phyloP scores from a whole-genome alignment of 2,113 vertebrate genomes.

The Tenebrosternarchus preto region DNA sequence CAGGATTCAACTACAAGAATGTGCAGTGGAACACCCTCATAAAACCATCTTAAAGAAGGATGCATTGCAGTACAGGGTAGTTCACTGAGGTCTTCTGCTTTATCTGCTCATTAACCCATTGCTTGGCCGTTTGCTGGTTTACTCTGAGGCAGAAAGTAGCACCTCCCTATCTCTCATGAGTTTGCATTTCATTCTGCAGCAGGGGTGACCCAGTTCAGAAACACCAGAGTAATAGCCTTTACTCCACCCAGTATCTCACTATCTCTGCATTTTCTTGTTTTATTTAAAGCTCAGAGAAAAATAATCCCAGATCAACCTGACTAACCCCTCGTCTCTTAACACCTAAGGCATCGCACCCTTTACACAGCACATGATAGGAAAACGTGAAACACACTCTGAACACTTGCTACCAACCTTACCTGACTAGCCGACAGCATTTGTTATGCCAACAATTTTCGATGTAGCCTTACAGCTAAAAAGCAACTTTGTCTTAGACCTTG shows the following conservation, averaged over 20 bases:
- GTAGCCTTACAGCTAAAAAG: too few relatives aligned
- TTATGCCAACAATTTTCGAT: too few relatives aligned
- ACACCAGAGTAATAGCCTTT: constrained; percentile 5
- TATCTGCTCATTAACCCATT: not conserved
- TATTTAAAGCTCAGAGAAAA: constrained; percentile 7
- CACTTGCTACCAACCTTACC: too few relatives aligned
- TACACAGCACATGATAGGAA: not conserved
- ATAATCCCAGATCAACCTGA: not conserved
- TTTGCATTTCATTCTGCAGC: constrained; percentile 19
- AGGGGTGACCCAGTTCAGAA: constrained; percentile 17
- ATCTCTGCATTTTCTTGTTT: not conserved
- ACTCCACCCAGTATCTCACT: not conserved
- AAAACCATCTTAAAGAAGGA: not conserved
- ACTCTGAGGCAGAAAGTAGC: too few relatives aligned
- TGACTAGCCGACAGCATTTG: too few relatives aligned
- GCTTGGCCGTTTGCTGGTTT: not conserved
- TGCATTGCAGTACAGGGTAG: not conserved
- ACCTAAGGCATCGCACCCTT: not conserved
- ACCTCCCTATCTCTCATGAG: not conserved
- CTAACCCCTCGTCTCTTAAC: not conserved
- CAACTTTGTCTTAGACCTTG: too few relatives aligned
- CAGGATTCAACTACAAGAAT: not conserved
- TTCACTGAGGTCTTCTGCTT: not conserved
- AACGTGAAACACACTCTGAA: not conserved
- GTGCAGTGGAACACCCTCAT: not conserved